These are phyloP conservation scores for Epinotia nisella DNA, from an alignment of 2,888 invertebrate species.

Conservation along the genomic window DNA sequence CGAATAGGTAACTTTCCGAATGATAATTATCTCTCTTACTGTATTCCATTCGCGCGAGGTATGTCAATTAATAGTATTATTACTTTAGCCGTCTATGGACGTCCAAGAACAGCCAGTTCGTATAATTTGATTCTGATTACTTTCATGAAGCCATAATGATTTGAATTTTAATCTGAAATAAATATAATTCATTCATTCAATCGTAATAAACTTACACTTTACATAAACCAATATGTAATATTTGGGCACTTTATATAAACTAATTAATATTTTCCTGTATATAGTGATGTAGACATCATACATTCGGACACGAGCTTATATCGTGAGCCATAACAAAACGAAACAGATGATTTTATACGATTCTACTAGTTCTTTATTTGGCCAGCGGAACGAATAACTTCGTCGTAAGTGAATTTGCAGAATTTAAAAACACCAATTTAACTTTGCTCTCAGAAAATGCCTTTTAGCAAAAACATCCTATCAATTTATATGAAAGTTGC, in stretches of 20 bases:
- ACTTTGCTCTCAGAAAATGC: not conserved
- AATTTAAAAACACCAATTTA: constrained; percentile 9
- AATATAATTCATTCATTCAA: too few relatives aligned
- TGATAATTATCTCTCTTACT: too few relatives aligned
- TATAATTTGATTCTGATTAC: too few relatives aligned
- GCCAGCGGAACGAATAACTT: constrained; percentile 1
- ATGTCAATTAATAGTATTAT: too few relatives aligned
- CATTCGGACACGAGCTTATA: constrained; percentile 3
- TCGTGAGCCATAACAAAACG: not conserved
- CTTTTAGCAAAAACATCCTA: not conserved
- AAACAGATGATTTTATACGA: constrained; percentile 24
- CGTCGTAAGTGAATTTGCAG: constrained; percentile 15
- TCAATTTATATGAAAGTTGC: not conserved
- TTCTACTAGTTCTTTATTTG: constrained; percentile 23
- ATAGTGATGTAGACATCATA: not conserved
- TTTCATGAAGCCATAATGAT: too few relatives aligned
- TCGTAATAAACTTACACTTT: too few relatives aligned
- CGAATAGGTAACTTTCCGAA: too few relatives aligned
- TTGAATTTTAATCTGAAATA: too few relatives aligned
- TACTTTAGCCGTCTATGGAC: too few relatives aligned
- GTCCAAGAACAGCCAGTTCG: too few relatives aligned
- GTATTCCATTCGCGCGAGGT: too few relatives aligned
- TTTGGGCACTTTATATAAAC: not conserved
- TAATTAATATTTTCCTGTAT: not conserved
- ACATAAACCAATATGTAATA: too few relatives aligned